These are phyloP conservation scores for Tenthredo scrophulariae DNA, from an alignment of 2,888 invertebrate genomes.

Conservation along the genomic window DNA sequence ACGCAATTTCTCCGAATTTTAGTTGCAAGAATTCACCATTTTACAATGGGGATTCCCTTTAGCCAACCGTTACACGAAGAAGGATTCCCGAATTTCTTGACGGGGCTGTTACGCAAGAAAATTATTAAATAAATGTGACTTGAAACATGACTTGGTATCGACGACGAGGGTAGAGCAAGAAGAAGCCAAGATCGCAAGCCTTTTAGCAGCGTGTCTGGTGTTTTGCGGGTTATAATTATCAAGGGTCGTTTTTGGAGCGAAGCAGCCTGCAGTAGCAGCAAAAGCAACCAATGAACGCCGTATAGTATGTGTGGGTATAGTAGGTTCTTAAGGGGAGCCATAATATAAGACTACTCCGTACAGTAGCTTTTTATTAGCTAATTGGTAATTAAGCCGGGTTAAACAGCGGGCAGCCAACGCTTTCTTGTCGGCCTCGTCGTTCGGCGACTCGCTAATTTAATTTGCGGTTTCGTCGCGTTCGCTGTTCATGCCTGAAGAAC, in stretches of 20 bases:
- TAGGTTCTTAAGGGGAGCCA: slow-evolving; percentile 61
- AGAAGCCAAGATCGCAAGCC: slow-evolving; percentile 59
- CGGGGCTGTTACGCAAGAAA: background rate
- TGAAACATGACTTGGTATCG: slow-evolving; percentile 53
- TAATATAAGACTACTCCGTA: slow-evolving; percentile 67
- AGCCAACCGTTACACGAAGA: background rate
- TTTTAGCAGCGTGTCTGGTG: slow-evolving; percentile 69
- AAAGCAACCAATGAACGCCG: slow-evolving; percentile 14
- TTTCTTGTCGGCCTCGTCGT: slow-evolving; percentile 73
- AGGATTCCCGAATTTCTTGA: background rate
- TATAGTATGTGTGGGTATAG: slow-evolving; percentile 44
- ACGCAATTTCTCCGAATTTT: background rate
- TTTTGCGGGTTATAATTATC: slow-evolving; percentile 76
- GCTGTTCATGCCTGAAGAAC: slow-evolving; percentile 56
- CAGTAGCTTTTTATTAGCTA: slow-evolving; percentile 74
- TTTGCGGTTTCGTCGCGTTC: slow-evolving; percentile 76
- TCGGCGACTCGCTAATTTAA: slow-evolving; percentile 75
- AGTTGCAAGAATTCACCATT: background rate
- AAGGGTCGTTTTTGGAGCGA: slow-evolving; percentile 66
- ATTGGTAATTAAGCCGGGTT: slow-evolving; percentile 76
- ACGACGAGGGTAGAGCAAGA: slow-evolving; percentile 58
- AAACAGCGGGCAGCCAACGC: slow-evolving; percentile 75
- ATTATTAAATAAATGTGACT: slow-evolving; percentile 29
- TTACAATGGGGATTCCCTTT: background rate
- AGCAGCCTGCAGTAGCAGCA: slow-evolving; percentile 17